These are phyloP conservation scores for Myotis brandtii DNA, from an alignment of 2,113 vertebrate species.

Conservation along the genomic window DNA sequence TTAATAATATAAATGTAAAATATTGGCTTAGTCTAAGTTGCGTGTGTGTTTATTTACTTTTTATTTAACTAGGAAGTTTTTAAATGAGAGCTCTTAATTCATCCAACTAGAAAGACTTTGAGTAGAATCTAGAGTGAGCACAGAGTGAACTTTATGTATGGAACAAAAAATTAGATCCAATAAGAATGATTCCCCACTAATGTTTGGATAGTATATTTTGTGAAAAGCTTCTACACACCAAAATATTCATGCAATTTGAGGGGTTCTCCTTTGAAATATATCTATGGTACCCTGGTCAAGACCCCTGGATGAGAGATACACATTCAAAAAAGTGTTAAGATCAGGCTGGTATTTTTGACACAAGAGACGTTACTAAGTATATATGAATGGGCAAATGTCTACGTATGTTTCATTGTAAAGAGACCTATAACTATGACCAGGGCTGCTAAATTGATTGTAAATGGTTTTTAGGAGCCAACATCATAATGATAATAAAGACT, in stretches of 20 bases:
- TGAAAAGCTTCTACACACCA: neutral
- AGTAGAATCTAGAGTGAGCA: too few relatives aligned
- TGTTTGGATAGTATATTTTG: neutral
- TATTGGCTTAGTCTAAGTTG: neutral
- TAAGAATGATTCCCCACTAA: constrained; percentile 3
- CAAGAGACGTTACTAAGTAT: neutral
- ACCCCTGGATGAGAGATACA: neutral
- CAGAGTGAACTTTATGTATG: neutral
- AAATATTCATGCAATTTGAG: neutral
- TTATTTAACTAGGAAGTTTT: neutral
- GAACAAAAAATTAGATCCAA: neutral
- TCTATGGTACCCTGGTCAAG: neutral
- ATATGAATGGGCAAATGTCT: neutral
- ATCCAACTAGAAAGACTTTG: neutral
- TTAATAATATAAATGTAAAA: neutral
- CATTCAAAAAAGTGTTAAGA: neutral
- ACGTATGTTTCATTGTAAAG: neutral
- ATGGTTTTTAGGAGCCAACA: neutral
- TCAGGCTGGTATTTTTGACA: neutral
- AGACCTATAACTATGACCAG: neutral
- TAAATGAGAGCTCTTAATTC: neutral
- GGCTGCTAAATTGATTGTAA: neutral
- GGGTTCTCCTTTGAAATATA: neutral
- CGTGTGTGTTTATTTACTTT: neutral
- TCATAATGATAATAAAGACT: neutral